These are phyloP conservation scores for Cephus runcator DNA, from an alignment of 2,888 invertebrate species.

Conservation along the genomic window DNA sequence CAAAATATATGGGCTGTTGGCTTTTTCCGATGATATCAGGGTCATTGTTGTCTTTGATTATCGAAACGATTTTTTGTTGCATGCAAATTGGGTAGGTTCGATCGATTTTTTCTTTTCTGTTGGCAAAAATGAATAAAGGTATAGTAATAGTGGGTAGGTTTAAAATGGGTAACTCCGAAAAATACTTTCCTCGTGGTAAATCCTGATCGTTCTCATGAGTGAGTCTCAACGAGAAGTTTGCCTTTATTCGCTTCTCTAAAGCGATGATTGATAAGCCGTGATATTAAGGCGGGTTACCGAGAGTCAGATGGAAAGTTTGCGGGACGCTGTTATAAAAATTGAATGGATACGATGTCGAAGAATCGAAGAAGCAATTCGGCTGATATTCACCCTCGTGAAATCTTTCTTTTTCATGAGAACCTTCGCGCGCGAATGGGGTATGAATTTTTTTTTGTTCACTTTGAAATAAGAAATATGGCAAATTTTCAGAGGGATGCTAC, in stretches of 20 bases:
- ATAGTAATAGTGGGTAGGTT: neutral
- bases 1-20: neutral
- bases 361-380: neutral
- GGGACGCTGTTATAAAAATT: neutral
- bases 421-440: neutral
- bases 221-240: neutral
- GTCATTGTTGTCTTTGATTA: too few relatives aligned
- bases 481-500: conserved; percentile 36
- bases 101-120: neutral
- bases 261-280: conserved; percentile 6
- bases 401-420: neutral
- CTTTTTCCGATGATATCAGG: neutral
- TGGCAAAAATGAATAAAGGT: neutral
- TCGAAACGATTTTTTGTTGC: too few relatives aligned
- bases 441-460: neutral
- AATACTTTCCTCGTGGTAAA: neutral
- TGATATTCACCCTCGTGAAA: neutral
- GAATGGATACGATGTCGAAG: neutral
- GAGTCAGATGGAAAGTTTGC: neutral
- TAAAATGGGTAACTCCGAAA: neutral
- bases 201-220: neutral
- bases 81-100: too few relatives aligned
- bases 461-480: conserved; percentile 50
- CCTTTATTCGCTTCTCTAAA: neutral
- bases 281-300: neutral